Evolutionary conservation across 2,888 invertebrate species (phyloP).

Genomic region (Pristionchus mayeri): DNA sequence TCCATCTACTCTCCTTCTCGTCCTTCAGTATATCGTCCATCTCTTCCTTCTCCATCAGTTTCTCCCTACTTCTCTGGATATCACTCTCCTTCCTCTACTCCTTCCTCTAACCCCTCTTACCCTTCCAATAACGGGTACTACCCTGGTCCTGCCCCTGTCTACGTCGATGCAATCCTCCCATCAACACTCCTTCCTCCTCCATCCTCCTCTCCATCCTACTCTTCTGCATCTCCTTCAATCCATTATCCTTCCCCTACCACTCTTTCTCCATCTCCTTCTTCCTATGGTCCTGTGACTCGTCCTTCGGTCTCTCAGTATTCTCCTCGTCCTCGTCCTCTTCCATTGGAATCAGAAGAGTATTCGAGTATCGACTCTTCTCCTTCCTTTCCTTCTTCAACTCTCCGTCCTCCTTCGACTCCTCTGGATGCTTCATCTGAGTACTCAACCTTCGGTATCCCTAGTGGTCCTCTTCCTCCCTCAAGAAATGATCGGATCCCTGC

Average conservation of each 20-base stretch:
- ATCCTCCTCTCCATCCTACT: background rate
- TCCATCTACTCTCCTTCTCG: background rate
- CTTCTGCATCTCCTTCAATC: background rate
- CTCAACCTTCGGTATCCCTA: constrained; percentile 4
- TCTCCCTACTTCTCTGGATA: background rate
- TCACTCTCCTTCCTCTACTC: background rate
- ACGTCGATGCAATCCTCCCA: background rate
- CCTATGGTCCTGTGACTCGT: background rate
- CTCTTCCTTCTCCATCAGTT: background rate
- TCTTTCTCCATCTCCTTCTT: constrained; percentile 30
- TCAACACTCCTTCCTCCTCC: background rate
- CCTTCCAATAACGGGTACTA: constrained; percentile 20
- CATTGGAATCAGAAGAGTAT: too few relatives aligned
- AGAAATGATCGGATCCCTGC: background rate
- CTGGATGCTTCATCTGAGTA: constrained; percentile 33
- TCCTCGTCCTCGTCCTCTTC: background rate
- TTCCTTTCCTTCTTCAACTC: too few relatives aligned
- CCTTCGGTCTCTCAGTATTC: background rate
- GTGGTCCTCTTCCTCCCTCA: background rate
- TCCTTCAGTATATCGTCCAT: background rate
- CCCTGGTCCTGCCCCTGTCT: constrained; percentile 23
- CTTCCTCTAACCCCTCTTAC: background rate
- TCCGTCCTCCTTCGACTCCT: background rate
- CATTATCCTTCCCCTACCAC: background rate
- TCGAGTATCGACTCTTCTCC: too few relatives aligned